These are phyloP conservation scores for Melanostigma gelatinosum DNA, from an alignment of 2,113 vertebrate genomes.

Conservation along the genomic window DNA sequence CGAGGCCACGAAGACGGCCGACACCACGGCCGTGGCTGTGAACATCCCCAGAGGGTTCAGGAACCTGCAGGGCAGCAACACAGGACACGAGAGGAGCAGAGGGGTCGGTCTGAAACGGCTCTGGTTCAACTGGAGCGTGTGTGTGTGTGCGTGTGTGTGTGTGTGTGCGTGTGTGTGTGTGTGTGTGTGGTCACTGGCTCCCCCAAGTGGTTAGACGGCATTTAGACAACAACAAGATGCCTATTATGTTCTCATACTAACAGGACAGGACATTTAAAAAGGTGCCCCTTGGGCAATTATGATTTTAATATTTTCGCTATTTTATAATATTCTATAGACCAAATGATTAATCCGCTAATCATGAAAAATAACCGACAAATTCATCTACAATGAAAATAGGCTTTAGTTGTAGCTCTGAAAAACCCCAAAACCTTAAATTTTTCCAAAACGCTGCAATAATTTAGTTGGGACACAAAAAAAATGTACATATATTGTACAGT, in stretches of 20 bases:
- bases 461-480: background rate
- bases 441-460: background rate
- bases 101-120: background rate
- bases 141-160: conserved; percentile 5
- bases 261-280: background rate
- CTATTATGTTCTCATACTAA: background rate
- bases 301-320: background rate
- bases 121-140: background rate
- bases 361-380: too few relatives aligned
- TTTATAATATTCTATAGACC: background rate
- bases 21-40: conserved; percentile 88
- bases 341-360: background rate
- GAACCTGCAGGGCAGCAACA: conserved; percentile 82
- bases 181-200: conserved; percentile 46
- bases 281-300: background rate
- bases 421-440: background rate
- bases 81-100: background rate
- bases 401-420: background rate
- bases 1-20: conserved; percentile 87
- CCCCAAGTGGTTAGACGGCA: conserved; percentile 55
- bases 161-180: conserved; percentile 4
- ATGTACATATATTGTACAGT: background rate
- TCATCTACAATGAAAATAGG: background rate
- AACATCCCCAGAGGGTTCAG: conserved; percentile 92
- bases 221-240: conserved; percentile 27